Evolutionary conservation across 2,888 invertebrate genomes (phyloP).

Genomic region (Plebejus anna): DNA sequence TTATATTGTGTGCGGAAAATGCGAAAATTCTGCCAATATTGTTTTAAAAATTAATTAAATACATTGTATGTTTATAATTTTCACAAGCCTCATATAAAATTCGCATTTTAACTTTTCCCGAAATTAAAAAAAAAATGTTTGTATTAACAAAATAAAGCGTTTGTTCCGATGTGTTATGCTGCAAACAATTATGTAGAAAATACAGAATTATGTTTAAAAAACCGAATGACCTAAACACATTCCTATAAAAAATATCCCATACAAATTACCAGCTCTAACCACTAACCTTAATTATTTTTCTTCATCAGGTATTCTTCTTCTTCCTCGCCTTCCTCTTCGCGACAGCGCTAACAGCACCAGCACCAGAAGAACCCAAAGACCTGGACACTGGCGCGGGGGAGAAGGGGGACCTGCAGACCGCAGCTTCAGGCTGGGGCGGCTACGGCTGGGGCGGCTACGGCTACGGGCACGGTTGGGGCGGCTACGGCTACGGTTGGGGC

Average conservation of each 20-base stretch:
- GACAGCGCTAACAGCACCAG: constrained; percentile 53
- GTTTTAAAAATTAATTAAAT: too few relatives aligned
- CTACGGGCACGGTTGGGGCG: constrained; percentile 44
- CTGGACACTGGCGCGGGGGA: constrained; percentile 48
- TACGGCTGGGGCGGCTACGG: constrained; percentile 46
- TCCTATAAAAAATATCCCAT: background rate
- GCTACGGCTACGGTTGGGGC: constrained; percentile 42
- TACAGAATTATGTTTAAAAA: too few relatives aligned
- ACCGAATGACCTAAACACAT: background rate
- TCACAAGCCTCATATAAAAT: too few relatives aligned
- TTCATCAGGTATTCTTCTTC: constrained; percentile 53
- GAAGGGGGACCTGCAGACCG: constrained; percentile 65
- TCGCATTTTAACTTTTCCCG: too few relatives aligned
- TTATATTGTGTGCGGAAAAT: too few relatives aligned
- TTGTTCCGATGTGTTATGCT: too few relatives aligned
- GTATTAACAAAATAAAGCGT: too few relatives aligned
- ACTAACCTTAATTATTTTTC: background rate
- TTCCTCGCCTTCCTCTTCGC: constrained; percentile 51
- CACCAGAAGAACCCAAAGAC: constrained; percentile 52
- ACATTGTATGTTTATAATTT: too few relatives aligned
- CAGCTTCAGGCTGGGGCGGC: constrained; percentile 65
- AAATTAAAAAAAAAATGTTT: too few relatives aligned
- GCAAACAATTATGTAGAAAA: too few relatives aligned
- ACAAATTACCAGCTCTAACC: background rate
- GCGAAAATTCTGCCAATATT: too few relatives aligned